These are phyloP conservation scores for Ptychochromis oligacanthus DNA, from an alignment of 2,113 vertebrate species.

Conservation along the genomic window DNA sequence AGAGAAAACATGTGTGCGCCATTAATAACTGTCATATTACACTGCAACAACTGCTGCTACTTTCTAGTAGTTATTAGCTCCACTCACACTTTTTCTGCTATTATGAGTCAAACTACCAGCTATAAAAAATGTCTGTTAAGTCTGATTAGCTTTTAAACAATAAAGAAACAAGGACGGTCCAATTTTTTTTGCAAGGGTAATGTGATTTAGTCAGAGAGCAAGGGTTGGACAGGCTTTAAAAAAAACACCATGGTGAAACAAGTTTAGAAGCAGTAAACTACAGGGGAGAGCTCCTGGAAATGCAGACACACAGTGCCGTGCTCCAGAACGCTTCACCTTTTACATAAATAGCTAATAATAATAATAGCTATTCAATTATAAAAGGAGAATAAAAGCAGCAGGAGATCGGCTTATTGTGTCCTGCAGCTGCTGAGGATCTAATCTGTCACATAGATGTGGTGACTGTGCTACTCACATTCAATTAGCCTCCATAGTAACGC, in stretches of 20 bases:
- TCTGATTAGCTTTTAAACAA: no score
- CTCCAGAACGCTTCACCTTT: background rate
- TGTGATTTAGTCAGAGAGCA: no score
- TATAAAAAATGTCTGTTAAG: no score
- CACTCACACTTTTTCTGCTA: no score
- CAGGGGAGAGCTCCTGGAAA: background rate
- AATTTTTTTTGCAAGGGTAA: no score
- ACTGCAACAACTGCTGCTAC: no score
- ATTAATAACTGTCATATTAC: no score
- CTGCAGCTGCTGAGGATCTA: constrained; percentile 23
- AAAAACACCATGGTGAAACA: background rate
- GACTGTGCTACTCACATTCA: constrained; percentile 30
- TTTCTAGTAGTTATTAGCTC: no score
- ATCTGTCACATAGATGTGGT: constrained; percentile 33
- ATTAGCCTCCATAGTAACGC: constrained; percentile 52
- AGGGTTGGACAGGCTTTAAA: background rate
- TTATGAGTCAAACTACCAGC: no score
- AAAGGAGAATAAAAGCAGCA: background rate
- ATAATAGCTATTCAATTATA: background rate
- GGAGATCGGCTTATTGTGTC: background rate
- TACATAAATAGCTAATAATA: background rate
- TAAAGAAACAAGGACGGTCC: no score
- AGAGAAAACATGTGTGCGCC: no score
- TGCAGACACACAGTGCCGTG: background rate
- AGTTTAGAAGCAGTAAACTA: background rate